Conservation (phyloP, 2,797 vertebrate genomes). For the Oreortyx pictus region DNA sequence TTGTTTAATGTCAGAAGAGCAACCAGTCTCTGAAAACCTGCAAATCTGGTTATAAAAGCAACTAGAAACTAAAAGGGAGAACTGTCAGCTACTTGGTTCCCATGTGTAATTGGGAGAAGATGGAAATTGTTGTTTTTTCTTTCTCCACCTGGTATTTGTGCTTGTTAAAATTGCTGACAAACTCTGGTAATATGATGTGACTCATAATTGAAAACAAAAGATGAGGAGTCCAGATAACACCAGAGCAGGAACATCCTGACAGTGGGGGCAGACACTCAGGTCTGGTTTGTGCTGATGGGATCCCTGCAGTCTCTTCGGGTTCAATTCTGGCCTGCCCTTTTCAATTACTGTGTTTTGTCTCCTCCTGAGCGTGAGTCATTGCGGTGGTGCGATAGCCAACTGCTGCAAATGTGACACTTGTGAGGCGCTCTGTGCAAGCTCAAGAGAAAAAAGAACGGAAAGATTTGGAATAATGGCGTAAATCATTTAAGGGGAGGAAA, state of each 20-base stretch:
- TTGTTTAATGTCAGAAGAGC: background rate
- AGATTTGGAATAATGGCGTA: background rate
- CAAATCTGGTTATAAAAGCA: background rate
- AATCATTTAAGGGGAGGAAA: background rate
- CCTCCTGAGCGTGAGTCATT: fast-evolving
- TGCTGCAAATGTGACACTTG: background rate
- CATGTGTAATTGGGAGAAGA: fast-evolving
- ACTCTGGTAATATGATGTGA: fast-evolving
- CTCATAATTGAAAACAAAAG: fast-evolving
- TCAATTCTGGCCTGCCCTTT: fast-evolving
- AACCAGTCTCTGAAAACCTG: background rate
- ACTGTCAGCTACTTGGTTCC: background rate
- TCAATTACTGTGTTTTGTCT: fast-evolving
- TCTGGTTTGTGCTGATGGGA: fast-evolving
- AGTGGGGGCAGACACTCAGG: background rate
- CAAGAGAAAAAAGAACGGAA: background rate
- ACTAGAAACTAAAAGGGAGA: background rate
- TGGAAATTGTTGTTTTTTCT: background rate
- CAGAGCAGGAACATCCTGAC: background rate
- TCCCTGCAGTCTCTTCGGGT: background rate
- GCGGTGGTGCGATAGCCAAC: background rate
- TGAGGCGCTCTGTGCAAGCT: background rate
- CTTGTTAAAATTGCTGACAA: background rate
- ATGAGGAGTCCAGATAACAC: background rate
- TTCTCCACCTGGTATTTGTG: fast-evolving